Percentiles rank a stretch among this genome's conserved stretches.
Evolutionary conservation across 2,113 vertebrate genomes (phyloP).

Genomic region (Apus apus): DNA sequence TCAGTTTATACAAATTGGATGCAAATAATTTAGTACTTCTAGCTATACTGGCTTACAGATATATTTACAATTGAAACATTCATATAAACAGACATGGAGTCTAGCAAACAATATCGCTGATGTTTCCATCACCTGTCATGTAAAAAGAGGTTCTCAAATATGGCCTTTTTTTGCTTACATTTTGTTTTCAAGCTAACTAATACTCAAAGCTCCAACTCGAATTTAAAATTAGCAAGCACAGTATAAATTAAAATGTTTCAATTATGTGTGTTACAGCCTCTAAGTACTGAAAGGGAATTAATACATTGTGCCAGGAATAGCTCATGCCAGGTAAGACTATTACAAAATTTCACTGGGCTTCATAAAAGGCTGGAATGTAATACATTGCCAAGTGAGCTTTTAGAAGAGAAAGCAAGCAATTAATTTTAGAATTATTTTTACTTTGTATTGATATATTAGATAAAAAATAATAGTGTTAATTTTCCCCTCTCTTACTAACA

Average conservation of each 20-base stretch:
- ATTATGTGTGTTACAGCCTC: not conserved
- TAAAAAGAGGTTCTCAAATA: not conserved
- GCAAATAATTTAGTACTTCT: not conserved
- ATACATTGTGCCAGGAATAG: not conserved
- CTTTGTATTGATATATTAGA: not conserved
- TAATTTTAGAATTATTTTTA: not conserved
- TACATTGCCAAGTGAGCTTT: not conserved
- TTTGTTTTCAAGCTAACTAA: not conserved
- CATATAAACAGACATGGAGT: not conserved
- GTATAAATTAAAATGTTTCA: not conserved
- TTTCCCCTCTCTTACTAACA: fast-evolving
- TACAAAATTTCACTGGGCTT: not conserved
- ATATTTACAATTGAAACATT: not conserved
- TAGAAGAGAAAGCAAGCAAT: not conserved
- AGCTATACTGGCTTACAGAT: not conserved
- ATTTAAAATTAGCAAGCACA: not conserved
- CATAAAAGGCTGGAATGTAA: not conserved
- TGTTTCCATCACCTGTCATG: not conserved
- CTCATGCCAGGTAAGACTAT: not conserved
- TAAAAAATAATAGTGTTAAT: not conserved
- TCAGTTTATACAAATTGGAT: not conserved
- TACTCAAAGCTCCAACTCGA: not conserved
- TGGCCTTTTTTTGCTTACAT: not conserved
- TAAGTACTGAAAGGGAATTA: not conserved
- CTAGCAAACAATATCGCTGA: not conserved